A percentile compares a stretch with the other conserved stretches of the same genome.
Evolutionary conservation across 2,888 invertebrate species (phyloP).

Genomic region (Cheilosia urbana): DNA sequence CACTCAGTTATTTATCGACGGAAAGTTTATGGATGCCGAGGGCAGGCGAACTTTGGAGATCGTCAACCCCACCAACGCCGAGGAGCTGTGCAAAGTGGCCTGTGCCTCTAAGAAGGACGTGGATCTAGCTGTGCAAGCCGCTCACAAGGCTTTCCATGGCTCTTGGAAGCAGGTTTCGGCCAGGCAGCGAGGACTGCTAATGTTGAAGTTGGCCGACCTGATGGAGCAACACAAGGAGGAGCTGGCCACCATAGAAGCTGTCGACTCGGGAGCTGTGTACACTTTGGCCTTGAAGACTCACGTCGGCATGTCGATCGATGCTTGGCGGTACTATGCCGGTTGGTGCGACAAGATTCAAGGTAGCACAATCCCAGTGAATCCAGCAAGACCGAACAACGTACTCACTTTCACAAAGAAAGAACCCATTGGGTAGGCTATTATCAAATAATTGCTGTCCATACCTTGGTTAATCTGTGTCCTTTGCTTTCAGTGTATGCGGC

Average conservation of each 20-base stretch:
- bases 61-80: conserved; percentile 94
- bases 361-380: conserved; percentile 94
- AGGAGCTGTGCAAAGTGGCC: conserved; percentile 89
- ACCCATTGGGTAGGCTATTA: conserved; percentile 90
- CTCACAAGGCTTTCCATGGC: conserved; percentile 94
- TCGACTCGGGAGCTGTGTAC: conserved; percentile 98
- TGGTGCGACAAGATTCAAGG: conserved; percentile 99
- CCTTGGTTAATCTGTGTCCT: not conserved
- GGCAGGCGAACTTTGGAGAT: conserved; percentile 87
- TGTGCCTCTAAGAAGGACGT: conserved; percentile 92
- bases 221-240: conserved; percentile 98
- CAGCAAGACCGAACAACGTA: conserved; percentile 96
- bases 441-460: too few relatives aligned
- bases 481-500: conserved; percentile 90
- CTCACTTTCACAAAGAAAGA: conserved; percentile 94
- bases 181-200: conserved; percentile 92
- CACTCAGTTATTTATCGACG: conserved; percentile 95
- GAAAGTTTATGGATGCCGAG: conserved; percentile 93
- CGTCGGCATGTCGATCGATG: conserved; percentile 98
- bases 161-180: conserved; percentile 98
- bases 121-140: conserved; percentile 93
- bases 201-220: conserved; percentile 95
- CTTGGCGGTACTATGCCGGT: conserved; percentile 98
- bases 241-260: conserved; percentile 95
- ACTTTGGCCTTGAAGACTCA: conserved; percentile 98